Percentiles rank a stretch among this genome's conserved stretches.
Conservation (phyloP, 1,140 invertebrate genomes). For the Camponotus floridanus region DNA sequence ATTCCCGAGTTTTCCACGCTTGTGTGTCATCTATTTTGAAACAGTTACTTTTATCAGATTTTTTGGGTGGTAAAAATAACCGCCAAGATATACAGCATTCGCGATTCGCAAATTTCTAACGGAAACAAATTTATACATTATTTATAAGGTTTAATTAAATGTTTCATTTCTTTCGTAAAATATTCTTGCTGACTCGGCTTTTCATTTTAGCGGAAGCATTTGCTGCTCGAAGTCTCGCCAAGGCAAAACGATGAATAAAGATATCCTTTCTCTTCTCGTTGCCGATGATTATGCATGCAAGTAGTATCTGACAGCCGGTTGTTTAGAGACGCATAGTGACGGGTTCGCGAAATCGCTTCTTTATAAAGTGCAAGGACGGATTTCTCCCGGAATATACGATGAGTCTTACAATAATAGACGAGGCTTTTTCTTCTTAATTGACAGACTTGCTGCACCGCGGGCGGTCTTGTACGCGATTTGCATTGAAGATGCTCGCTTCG, state of each 20-base stretch:
- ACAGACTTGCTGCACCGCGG: slow-evolving; percentile 18
- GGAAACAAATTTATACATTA: not conserved
- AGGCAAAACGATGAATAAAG: slow-evolving; percentile 76
- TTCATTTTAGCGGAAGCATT: slow-evolving; percentile 5
- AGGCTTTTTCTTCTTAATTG: slow-evolving; percentile 57
- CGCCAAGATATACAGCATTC: too few species aligned
- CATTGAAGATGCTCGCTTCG: slow-evolving; percentile 63
- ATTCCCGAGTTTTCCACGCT: not conserved
- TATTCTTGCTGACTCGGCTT: not conserved
- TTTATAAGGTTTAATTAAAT: not conserved
- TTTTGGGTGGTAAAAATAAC: not conserved
- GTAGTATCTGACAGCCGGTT: slow-evolving; percentile 36
- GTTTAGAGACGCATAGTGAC: slow-evolving; percentile 18
- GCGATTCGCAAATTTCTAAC: too few species aligned
- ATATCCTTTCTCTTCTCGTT: slow-evolving; percentile 56
- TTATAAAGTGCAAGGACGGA: not conserved
- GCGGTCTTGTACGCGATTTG: slow-evolving; percentile 61
- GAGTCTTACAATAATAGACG: slow-evolving; percentile 54
- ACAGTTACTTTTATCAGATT: not conserved
- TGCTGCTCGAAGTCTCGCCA: slow-evolving; percentile 66
- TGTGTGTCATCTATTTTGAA: not conserved
- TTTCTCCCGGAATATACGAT: not conserved
- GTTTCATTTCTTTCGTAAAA: not conserved
- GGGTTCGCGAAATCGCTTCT: slow-evolving; percentile 16
- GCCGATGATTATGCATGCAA: not conserved